Percentiles rank a stretch among this genome's conserved stretches.
phyloP scores from a whole-genome alignment of 2,888 invertebrate species.

The Crematogaster levior region DNA sequence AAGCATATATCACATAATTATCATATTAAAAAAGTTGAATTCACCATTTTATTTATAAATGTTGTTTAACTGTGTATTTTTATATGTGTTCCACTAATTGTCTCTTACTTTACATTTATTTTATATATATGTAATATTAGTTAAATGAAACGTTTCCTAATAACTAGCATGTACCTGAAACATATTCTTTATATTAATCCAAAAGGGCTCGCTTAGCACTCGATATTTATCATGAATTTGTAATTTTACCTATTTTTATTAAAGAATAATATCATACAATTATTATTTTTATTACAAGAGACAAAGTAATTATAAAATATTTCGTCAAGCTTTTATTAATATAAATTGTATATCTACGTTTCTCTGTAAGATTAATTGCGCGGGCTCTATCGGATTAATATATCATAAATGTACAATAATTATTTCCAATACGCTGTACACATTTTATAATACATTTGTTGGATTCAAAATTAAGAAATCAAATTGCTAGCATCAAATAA shows the following conservation, averaged over 20 bases:
- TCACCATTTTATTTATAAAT: neutral
- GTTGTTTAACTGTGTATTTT: neutral
- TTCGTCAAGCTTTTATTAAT: constrained; percentile 18
- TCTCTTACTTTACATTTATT: neutral
- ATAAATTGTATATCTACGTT: neutral
- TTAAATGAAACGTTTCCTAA: constrained; percentile 22
- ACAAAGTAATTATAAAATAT: neutral
- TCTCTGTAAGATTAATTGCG: neutral
- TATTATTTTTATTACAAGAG: neutral
- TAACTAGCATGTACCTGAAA: constrained; percentile 50
- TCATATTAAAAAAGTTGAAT: neutral
- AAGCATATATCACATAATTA: neutral
- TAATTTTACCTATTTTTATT: constrained; percentile 9
- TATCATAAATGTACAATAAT: constrained; percentile 23
- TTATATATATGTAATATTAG: constrained; percentile 35
- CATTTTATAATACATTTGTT: constrained; percentile 3
- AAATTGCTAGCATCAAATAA: constrained; percentile 29
- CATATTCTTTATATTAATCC: constrained; percentile 37
- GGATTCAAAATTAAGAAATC: constrained; percentile 18
- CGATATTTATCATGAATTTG: neutral
- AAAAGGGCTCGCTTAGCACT: neutral
- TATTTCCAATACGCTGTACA: constrained; percentile 9
- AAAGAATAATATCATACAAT: neutral
- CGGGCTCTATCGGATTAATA: constrained; percentile 18
- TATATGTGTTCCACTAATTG: constrained; percentile 9